phyloP scores from a whole-genome alignment of 1,140 invertebrate genomes.

The Elymnias hypermnestra region DNA sequence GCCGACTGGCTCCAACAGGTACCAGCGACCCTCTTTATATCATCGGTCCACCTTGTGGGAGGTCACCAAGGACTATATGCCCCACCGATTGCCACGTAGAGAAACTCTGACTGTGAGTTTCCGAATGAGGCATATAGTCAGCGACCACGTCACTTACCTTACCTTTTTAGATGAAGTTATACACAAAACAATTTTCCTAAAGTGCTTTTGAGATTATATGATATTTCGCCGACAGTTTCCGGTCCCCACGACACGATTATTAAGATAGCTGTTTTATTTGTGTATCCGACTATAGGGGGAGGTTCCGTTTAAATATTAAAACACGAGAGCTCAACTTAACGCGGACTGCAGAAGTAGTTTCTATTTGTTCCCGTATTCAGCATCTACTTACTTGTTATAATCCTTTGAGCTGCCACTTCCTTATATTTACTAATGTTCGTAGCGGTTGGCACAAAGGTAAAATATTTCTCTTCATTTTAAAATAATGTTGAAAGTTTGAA shows the following conservation, averaged over 20 bases:
- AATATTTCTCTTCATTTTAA: conserved; percentile 5
- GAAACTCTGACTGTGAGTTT: no score
- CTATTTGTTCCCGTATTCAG: conserved; percentile 15
- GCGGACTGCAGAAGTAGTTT: conserved; percentile 23
- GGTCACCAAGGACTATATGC: no score
- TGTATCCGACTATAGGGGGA: conserved; percentile 53
- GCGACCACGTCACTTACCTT: no score
- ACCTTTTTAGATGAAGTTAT: no score
- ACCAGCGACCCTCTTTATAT: no score
- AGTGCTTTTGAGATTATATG: conserved; percentile 52
- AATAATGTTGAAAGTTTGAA: conserved; percentile 1
- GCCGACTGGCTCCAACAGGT: no score
- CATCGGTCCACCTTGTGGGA: no score
- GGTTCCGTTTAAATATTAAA: conserved; percentile 67
- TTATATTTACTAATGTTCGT: conserved; percentile 14
- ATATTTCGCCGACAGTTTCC: conserved; percentile 44
- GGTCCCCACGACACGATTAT: conserved; percentile 53
- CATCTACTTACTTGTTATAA: conserved; percentile 22
- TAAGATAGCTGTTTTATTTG: conserved; percentile 62
- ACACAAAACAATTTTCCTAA: no score
- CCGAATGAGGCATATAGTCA: no score
- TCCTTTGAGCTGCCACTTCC: conserved; percentile 21
- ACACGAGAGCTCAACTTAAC: conserved; percentile 35
- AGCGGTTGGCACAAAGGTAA: conserved; percentile 6
- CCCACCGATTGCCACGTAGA: no score